phyloP scores from a whole-genome alignment of 2,797 vertebrate species.

The Hafferia zeledoni region DNA sequence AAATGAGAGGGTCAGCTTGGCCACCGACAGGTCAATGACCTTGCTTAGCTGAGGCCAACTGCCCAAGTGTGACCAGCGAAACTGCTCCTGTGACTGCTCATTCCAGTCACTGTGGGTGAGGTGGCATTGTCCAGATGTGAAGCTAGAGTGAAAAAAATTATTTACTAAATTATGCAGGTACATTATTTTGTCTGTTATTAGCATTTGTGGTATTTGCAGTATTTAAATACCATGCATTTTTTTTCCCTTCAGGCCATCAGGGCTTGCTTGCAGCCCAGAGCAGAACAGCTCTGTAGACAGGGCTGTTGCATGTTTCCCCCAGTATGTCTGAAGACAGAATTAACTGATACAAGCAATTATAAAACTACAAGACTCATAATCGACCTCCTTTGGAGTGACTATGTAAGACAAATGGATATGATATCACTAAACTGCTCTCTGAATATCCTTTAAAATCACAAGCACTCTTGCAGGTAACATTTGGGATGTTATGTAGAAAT shows the following conservation, averaged over 20 bases:
- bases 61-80: not conserved
- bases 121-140: not conserved
- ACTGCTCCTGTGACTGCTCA: not conserved
- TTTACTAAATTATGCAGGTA: not conserved
- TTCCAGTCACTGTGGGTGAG: not conserved
- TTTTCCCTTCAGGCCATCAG: not conserved
- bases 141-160: not conserved
- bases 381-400: not conserved
- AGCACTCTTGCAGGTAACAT: not conserved
- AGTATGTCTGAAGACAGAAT: not conserved
- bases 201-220: not conserved
- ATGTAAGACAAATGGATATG: not conserved
- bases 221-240: not conserved
- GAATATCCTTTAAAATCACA: conserved; percentile 21
- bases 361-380: not conserved
- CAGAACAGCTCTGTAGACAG: not conserved
- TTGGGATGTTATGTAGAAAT: not conserved
- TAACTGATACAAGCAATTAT: not conserved
- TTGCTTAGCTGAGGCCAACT: not conserved
- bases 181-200: not conserved
- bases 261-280: not conserved
- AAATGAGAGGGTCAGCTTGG: not conserved
- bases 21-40: not conserved
- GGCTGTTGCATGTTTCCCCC: not conserved
- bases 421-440: not conserved